Evolutionary conservation across 1,140 invertebrate genomes (phyloP).

Genomic region (Anastatus disparis): DNA sequence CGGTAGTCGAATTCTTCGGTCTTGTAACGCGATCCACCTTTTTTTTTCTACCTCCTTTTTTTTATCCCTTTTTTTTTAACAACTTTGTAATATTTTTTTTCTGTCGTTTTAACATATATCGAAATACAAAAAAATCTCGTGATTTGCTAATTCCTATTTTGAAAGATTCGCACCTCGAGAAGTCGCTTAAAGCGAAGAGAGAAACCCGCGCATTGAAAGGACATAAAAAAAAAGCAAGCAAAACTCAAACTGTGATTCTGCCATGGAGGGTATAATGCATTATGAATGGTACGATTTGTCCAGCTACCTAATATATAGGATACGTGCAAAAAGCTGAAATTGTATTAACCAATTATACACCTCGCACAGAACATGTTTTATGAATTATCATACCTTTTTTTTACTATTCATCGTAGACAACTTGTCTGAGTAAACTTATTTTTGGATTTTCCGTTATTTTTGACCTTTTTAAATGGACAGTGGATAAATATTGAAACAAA

Average conservation of each 20-base stretch:
- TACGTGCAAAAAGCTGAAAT: constrained; percentile 21
- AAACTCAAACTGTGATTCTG: too few species aligned
- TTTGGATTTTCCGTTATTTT: not conserved
- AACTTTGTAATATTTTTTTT: not conserved
- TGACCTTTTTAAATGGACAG: not conserved
- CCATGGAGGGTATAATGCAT: constrained; percentile 29
- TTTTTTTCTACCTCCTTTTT: too few species aligned
- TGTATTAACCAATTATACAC: constrained; percentile 37
- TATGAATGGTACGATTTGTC: constrained; percentile 23
- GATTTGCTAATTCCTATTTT: constrained; percentile 35
- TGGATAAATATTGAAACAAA: too few species aligned
- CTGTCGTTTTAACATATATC: not conserved
- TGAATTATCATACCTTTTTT: constrained; percentile 11
- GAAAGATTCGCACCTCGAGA: constrained; percentile 28
- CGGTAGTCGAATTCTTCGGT: constrained; percentile 1
- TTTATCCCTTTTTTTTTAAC: too few species aligned
- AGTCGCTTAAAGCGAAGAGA: too few species aligned
- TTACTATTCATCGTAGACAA: not conserved
- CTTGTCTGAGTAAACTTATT: not conserved
- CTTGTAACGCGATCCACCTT: not conserved
- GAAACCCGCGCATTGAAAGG: not conserved
- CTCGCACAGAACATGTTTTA: constrained; percentile 1
- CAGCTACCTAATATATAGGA: not conserved
- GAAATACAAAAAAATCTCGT: not conserved
- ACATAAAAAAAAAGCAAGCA: not conserved